These are phyloP conservation scores for Porites evermanni DNA, from an alignment of 92 coral and sea anemone species.

Conservation along the genomic window DNA sequence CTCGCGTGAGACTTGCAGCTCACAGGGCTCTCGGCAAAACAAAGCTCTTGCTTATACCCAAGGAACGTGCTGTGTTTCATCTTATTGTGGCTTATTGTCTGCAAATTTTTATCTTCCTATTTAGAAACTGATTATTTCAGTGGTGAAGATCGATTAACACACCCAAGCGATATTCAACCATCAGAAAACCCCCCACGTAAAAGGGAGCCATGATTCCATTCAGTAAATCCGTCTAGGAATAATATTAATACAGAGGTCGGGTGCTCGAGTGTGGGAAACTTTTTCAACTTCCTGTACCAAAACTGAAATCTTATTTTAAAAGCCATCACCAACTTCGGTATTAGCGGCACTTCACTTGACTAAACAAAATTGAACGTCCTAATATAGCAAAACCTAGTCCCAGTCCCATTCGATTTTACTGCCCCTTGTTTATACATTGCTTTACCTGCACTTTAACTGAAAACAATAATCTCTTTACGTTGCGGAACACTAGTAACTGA, in stretches of 20 bases:
- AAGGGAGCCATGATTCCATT: not conserved
- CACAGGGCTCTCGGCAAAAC: constrained; percentile 4
- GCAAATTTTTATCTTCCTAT: constrained; percentile 8
- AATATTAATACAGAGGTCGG: not conserved
- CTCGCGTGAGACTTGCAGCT: constrained; percentile 10
- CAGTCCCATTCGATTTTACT: not conserved
- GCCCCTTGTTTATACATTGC: not conserved
- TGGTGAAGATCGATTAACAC: constrained; percentile 18
- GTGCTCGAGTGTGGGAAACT: not conserved
- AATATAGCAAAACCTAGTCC: not conserved
- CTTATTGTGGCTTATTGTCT: constrained; percentile 17
- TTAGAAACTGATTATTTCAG: not conserved
- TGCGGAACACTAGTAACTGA: constrained; percentile 7
- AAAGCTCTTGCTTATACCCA: constrained; percentile 6
- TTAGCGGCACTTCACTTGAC: not conserved
- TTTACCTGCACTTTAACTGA: not conserved
- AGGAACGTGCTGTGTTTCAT: constrained; percentile 1
- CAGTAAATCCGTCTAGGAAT: not conserved
- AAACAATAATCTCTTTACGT: constrained; percentile 10
- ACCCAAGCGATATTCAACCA: not conserved
- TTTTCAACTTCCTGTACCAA: not conserved
- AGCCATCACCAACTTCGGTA: too few relatives aligned
- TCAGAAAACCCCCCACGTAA: not conserved
- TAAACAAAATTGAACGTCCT: not conserved
- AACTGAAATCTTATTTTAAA: too few relatives aligned